Evolutionary conservation across 1,140 invertebrate genomes (phyloP), one percentile per base, ranked within the genome.

Genomic region (Meloidogyne hapla): DNA sequence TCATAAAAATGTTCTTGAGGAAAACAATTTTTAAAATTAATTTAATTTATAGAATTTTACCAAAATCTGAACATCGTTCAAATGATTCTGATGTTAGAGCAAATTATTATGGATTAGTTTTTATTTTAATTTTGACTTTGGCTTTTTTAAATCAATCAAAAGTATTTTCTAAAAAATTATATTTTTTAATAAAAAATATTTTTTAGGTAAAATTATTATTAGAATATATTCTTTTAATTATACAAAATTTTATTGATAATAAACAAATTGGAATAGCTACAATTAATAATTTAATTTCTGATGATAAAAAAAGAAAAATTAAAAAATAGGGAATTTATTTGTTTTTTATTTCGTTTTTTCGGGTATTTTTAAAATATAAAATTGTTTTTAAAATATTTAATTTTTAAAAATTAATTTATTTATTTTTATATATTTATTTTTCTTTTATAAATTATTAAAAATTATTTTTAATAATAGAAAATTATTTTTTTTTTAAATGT

Each of bases 101-200:
- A n/a, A 75, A 75, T 42, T 75, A 70, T 28, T n/a, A 33, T 26
- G 74, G 74, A 48, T 38, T 75, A 21, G 69, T 25, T 21, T 65
- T 75, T 45, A 75, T 74, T 33, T 23, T 75, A 23, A 0, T 75
- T 48, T 61, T 75, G 18, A 76, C 75, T 56, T 26, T 76, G 12
- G 75, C 66, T 26, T 76, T 76, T 45, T 63, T 76, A 66, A 76
- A 76, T 71, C 75, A 76, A 42, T 69, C 75, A 61, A 76, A 74
- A 66, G 75, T 76, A 56, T 8, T n/a, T n/a, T 13, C 9, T 13
- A 42, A 42, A 42, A 42, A 10, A 13, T 45, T 45, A 45, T n/a
- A n/a, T n/a, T 6, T 56, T n/a, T 56, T n/a, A n/a, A 8, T 56
- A 6, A n/a, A 6, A n/a, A 8, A 5, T n/a, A n/a, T n/a, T n/a